Evolutionary conservation across 2,888 invertebrate genomes (phyloP).

Genomic region (Elegia similella): DNA sequence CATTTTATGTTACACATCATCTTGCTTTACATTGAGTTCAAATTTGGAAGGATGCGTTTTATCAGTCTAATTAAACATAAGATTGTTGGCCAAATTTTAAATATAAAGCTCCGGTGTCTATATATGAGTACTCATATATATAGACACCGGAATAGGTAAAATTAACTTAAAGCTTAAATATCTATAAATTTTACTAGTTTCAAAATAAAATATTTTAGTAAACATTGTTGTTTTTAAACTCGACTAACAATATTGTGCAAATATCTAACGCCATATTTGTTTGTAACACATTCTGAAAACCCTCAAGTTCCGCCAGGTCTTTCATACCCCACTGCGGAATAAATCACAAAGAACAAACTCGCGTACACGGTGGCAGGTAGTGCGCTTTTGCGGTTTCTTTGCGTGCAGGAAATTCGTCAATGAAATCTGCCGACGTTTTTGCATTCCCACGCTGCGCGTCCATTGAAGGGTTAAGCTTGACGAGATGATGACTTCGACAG

Average conservation of each 20-base stretch:
- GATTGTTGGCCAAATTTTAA: too few relatives aligned
- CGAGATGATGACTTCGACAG: slow-evolving; percentile 28
- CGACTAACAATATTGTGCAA: neutral
- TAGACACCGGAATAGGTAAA: too few relatives aligned
- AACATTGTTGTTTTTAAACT: neutral
- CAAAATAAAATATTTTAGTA: too few relatives aligned
- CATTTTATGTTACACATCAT: too few relatives aligned
- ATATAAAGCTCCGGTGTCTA: too few relatives aligned
- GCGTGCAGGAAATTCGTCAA: slow-evolving; percentile 78
- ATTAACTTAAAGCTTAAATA: too few relatives aligned
- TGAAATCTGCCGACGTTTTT: slow-evolving; percentile 63
- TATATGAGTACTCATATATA: too few relatives aligned
- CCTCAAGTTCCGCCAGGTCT: slow-evolving; percentile 42
- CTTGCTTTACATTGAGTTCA: too few relatives aligned
- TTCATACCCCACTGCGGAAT: slow-evolving; percentile 35
- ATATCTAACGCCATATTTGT: neutral
- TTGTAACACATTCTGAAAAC: slow-evolving; percentile 42
- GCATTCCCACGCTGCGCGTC: slow-evolving; percentile 64
- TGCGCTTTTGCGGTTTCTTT: slow-evolving; percentile 72
- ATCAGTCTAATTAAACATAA: too few relatives aligned
- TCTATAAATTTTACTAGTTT: too few relatives aligned
- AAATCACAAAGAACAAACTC: slow-evolving; percentile 34
- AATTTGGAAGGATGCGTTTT: too few relatives aligned
- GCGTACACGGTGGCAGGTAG: slow-evolving; percentile 51
- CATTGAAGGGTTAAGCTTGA: slow-evolving; percentile 53